Conservation (phyloP, 2,888 invertebrate genomes). For the Rhimphoctona megacephalus region DNA sequence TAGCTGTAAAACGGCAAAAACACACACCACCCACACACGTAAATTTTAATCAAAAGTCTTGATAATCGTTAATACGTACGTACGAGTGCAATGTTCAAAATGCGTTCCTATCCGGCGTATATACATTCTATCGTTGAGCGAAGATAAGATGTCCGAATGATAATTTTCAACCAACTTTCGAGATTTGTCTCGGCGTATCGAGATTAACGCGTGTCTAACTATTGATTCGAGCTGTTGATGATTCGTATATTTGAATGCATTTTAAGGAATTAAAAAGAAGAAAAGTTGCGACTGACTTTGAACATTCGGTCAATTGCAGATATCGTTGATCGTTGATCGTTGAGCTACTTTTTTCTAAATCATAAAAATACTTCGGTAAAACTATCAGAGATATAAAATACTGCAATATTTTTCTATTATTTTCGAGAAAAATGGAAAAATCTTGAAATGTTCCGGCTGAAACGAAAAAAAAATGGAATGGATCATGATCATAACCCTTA, state of each 20-base stretch:
- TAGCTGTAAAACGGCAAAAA: constrained; percentile 77
- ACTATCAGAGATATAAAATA: no score
- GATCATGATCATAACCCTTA: no score
- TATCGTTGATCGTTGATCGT: no score
- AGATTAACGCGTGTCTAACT: constrained; percentile 3
- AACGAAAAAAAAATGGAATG: no score
- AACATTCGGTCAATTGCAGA: no score
- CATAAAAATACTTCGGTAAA: no score
- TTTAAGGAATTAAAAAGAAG: not conserved
- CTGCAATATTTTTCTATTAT: no score
- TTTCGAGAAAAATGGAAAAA: no score
- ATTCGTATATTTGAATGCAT: not conserved
- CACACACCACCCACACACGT: not conserved
- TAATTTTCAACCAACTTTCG: not conserved
- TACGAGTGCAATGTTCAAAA: constrained; percentile 18
- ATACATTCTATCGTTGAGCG: not conserved
- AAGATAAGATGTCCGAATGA: constrained; percentile 11
- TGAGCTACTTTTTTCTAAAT: no score
- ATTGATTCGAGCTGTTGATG: not conserved
- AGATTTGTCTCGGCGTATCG: constrained; percentile 2
- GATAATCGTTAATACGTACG: not conserved
- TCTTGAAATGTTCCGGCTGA: no score
- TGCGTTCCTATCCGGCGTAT: not conserved
- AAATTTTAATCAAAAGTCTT: not conserved
- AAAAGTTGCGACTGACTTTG: not conserved